Percentiles rank a stretch among this genome's conserved stretches.
Evolutionary conservation across 1,140 invertebrate species (phyloP).

Genomic region (Drosophila sp.): DNA sequence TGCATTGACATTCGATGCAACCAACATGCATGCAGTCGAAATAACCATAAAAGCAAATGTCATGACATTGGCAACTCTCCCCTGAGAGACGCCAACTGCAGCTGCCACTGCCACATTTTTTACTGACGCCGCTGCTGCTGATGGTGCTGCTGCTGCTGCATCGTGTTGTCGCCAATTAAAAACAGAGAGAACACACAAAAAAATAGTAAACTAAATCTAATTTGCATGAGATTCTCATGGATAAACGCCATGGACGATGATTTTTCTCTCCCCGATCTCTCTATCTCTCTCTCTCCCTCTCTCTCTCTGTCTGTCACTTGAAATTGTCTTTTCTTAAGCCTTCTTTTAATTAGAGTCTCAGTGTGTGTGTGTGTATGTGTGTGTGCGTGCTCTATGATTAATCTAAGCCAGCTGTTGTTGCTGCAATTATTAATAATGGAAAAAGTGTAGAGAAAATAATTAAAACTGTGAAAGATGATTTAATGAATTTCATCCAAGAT

Average conservation of each 20-base stretch:
- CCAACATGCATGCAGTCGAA: constrained; percentile 36
- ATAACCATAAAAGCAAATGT: constrained; percentile 79
- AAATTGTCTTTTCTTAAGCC: background rate
- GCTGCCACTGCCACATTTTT: constrained; percentile 3
- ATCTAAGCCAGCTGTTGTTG: constrained; percentile 10
- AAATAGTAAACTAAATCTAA: constrained; percentile 51
- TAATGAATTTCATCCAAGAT: constrained; percentile 1
- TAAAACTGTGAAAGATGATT: constrained; percentile 19
- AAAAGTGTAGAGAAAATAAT: constrained; percentile 14
- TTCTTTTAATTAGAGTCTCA: constrained; percentile 17
- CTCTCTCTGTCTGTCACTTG: background rate
- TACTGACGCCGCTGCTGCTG: constrained; percentile 19
- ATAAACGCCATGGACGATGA: constrained; percentile 25
- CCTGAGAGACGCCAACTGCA: constrained; percentile 59
- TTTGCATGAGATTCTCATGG: constrained; percentile 58
- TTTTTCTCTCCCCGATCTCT: background rate
- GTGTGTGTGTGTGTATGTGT: background rate
- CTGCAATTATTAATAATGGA: constrained; percentile 7
- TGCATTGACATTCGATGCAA: constrained; percentile 61
- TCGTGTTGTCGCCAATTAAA: constrained; percentile 74
- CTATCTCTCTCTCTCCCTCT: background rate
- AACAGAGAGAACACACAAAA: background rate
- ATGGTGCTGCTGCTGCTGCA: constrained; percentile 33
- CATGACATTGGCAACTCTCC: constrained; percentile 58
- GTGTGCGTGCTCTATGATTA: constrained; percentile 10